A percentile compares a stretch with the other conserved stretches of the same genome.
Conservation (phyloP, 2,113 vertebrate genomes). For the Calypte anna region DNA sequence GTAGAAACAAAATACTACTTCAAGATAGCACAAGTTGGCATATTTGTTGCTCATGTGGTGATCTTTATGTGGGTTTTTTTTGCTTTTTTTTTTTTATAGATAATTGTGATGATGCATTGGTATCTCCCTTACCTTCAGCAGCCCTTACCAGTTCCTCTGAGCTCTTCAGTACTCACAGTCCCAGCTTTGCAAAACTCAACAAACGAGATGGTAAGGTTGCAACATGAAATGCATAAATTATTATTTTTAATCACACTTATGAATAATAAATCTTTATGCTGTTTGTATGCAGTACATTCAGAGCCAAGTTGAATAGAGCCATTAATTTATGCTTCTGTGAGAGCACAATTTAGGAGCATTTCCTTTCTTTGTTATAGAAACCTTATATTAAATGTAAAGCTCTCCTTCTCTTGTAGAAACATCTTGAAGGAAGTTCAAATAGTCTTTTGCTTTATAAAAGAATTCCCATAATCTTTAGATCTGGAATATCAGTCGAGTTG, state of each 20-base stretch:
- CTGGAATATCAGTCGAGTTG: background rate
- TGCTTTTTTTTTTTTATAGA: slow-evolving; percentile 72
- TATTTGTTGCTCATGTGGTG: slow-evolving; percentile 23
- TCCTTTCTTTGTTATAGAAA: background rate
- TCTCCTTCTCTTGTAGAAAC: background rate
- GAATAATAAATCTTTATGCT: background rate
- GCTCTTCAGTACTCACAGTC: slow-evolving; percentile 79
- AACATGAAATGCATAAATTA: background rate
- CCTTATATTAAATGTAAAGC: background rate
- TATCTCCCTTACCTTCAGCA: slow-evolving; percentile 80
- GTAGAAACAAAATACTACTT: background rate
- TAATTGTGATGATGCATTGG: slow-evolving; percentile 87
- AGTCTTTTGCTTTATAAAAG: background rate
- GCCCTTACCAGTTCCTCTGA: slow-evolving; percentile 93
- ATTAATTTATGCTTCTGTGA: background rate
- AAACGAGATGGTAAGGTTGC: slow-evolving; percentile 86
- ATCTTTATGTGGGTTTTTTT: slow-evolving; percentile 27
- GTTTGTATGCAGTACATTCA: background rate
- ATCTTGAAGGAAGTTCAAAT: background rate
- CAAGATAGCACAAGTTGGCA: background rate
- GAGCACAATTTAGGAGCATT: background rate
- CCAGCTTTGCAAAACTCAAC: slow-evolving; percentile 90
- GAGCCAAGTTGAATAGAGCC: background rate
- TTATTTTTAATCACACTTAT: background rate
- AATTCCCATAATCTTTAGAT: background rate